These are phyloP conservation scores for Pangasius krempfi DNA, from an alignment of 2,797 vertebrate genomes.

Conservation along the genomic window DNA sequence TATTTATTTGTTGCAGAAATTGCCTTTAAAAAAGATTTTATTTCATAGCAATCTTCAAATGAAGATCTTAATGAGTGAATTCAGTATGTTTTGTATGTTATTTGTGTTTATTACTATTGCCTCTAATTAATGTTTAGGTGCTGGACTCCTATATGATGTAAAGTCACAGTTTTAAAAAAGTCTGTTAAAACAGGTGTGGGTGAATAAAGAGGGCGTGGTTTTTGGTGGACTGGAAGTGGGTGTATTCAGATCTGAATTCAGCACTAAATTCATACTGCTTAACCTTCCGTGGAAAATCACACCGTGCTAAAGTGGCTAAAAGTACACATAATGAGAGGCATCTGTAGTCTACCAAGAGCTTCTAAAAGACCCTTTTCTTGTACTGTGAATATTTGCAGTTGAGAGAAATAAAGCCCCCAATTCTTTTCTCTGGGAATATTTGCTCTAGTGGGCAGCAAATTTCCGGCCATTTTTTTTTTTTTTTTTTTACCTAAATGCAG, in stretches of 20 bases:
- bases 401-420: conserved; percentile 38
- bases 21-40: neutral
- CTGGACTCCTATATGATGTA: neutral
- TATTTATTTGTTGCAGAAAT: neutral
- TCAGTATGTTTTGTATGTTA: neutral
- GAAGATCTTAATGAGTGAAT: neutral
- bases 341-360: neutral
- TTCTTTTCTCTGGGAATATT: conserved; percentile 46
- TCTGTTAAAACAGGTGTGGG: neutral
- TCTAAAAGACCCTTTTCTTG: conserved; percentile 30
- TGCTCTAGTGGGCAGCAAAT: conserved; percentile 15
- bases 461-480: conserved; percentile 12
- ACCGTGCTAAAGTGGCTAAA: conserved; percentile 42
- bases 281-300: conserved; percentile 56
- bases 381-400: conserved; percentile 37
- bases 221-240: neutral
- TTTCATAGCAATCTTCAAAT: neutral
- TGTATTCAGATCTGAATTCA: conserved; percentile 39
- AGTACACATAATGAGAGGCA: conserved; percentile 50
- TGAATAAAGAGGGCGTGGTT: conserved; percentile 12
- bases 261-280: conserved; percentile 44
- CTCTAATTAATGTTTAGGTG: neutral
- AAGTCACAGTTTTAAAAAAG: neutral
- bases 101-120: neutral
- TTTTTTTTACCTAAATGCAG: conserved; percentile 12